Percentiles rank a stretch among this genome's conserved stretches.
phyloP scores from a whole-genome alignment of 2,797 vertebrate species.

The Phrynocephalus vlangalii region DNA sequence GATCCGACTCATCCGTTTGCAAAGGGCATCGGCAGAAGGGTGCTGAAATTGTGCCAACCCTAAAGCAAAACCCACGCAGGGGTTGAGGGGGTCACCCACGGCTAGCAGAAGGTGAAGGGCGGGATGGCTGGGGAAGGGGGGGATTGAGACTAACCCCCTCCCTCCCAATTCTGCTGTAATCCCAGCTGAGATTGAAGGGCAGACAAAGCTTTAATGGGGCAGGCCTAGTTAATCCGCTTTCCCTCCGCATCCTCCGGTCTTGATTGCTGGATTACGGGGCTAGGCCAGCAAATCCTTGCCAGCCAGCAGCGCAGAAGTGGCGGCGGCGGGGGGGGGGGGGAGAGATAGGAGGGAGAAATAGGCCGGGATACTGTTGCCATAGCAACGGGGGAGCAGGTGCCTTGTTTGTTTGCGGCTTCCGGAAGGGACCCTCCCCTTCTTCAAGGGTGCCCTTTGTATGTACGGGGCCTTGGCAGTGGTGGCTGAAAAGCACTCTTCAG shows the following conservation, averaged over 20 bases:
- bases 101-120: neutral
- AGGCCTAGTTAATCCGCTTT: constrained; percentile 35
- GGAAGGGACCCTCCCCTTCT: neutral
- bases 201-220: constrained; percentile 8
- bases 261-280: constrained; percentile 15
- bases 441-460: constrained; percentile 27
- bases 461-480: neutral
- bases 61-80: neutral
- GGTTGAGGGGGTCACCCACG: neutral
- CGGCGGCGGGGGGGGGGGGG: too few relatives aligned
- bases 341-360: neutral
- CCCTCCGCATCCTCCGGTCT: constrained; percentile 1
- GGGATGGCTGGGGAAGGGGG: too few relatives aligned
- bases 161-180: neutral
- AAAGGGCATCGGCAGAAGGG: accelerated
- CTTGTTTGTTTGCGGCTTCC: constrained; percentile 30
- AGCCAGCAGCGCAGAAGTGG: neutral
- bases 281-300: constrained; percentile 20
- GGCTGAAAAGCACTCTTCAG: neutral
- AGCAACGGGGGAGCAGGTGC: constrained; percentile 40
- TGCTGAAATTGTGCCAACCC: too few relatives aligned
- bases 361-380: constrained; percentile 17
- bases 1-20: too few relatives aligned
- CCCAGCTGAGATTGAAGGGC: constrained; percentile 26
- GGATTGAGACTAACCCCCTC: neutral